Percentiles rank a stretch among this genome's conserved stretches.
These are phyloP conservation scores for Anoplopoma fimbria DNA, from an alignment of 2,113 vertebrate species.

Conservation along the genomic window DNA sequence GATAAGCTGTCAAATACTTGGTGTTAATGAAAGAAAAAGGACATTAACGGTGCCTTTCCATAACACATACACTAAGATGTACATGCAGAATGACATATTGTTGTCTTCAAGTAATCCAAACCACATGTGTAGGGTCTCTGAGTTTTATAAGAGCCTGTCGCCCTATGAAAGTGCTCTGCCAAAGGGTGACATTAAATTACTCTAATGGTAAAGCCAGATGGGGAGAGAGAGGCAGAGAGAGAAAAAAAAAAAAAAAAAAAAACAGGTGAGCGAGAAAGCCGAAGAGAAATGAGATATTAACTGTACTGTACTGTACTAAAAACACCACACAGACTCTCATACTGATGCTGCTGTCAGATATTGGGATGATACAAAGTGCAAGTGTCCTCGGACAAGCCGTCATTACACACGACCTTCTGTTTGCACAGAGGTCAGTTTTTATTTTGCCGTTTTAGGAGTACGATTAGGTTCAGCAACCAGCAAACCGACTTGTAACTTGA, in stretches of 20 bases:
- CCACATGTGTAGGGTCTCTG: slow-evolving; percentile 55
- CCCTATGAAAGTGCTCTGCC: slow-evolving; percentile 76
- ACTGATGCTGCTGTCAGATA: slow-evolving; percentile 1
- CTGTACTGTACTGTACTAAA: slow-evolving; percentile 16
- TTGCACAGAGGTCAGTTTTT: not conserved
- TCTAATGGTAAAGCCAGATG: slow-evolving; percentile 81
- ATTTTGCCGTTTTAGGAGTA: slow-evolving; percentile 8
- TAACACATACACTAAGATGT: not conserved
- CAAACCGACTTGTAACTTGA: slow-evolving; percentile 29
- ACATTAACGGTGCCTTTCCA: not conserved
- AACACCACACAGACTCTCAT: not conserved
- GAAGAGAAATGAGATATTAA: slow-evolving; percentile 38
- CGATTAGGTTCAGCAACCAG: slow-evolving; percentile 24
- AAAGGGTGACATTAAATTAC: slow-evolving; percentile 78
- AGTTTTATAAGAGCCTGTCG: slow-evolving; percentile 79
- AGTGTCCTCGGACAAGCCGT: not conserved
- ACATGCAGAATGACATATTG: slow-evolving; percentile 19
- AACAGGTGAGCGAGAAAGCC: slow-evolving; percentile 4
- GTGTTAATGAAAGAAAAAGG: slow-evolving; percentile 10
- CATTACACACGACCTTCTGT: not conserved
- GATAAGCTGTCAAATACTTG: slow-evolving; percentile 8
- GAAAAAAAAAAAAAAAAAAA: not conserved
- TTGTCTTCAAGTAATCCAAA: slow-evolving; percentile 54
- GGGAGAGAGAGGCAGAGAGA: slow-evolving; percentile 36
- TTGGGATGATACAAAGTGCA: not conserved